Evolutionary conservation across 2,113 vertebrate species (phyloP).

Genomic region (Oophaga pumilio): DNA sequence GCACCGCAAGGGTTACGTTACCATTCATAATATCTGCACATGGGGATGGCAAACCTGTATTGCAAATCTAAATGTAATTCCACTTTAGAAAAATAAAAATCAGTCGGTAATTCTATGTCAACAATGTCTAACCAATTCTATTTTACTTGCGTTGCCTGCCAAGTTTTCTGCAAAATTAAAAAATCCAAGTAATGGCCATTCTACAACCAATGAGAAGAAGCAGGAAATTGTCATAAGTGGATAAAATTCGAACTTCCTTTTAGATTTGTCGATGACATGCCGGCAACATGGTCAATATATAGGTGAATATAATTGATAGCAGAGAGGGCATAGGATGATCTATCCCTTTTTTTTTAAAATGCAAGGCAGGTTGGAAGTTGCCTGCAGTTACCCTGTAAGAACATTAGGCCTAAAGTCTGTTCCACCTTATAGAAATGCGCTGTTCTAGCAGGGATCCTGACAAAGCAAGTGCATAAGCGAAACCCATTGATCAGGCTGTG

Average conservation of each 20-base stretch:
- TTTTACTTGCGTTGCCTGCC: slow-evolving; percentile 4
- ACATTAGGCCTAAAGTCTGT: too few relatives aligned
- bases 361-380: neutral
- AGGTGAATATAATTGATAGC: neutral
- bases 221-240: neutral
- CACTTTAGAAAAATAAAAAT: slow-evolving; percentile 15
- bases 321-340: neutral
- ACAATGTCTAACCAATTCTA: slow-evolving; percentile 29
- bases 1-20: slow-evolving; percentile 50
- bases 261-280: neutral
- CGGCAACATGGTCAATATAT: neutral
- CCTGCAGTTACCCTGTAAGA: too few relatives aligned
- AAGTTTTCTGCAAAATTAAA: slow-evolving; percentile 23
- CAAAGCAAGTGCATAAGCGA: too few relatives aligned
- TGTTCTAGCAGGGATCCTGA: too few relatives aligned
- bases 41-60: slow-evolving; percentile 25
- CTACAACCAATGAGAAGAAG: neutral
- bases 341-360: neutral
- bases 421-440: too few relatives aligned
- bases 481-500: too few relatives aligned
- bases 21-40: slow-evolving; percentile 29
- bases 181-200: neutral
- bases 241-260: neutral
- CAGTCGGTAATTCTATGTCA: neutral
- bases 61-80: slow-evolving; percentile 3